Conservation (phyloP, 2,888 invertebrate species). For the Halictus ligatus region DNA sequence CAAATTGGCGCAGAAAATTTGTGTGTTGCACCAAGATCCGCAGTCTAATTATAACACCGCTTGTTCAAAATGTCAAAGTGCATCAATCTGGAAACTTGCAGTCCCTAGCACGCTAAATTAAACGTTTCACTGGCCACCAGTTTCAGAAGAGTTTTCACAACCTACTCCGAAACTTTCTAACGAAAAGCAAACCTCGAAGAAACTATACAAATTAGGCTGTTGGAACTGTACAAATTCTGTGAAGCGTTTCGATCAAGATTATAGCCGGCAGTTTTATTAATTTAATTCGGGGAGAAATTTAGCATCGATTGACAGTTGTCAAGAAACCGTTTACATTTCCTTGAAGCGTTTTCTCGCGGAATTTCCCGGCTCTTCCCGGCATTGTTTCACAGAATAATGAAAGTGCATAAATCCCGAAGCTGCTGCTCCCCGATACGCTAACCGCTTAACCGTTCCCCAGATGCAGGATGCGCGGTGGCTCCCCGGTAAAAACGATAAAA, state of each 20-base stretch:
- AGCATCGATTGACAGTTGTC: background rate
- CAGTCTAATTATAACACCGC: background rate
- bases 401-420: background rate
- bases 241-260: too few relatives aligned
- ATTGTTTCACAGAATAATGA: background rate
- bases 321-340: background rate
- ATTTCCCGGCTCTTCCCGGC: background rate
- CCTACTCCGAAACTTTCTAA: too few relatives aligned
- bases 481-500: background rate
- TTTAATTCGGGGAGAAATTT: too few relatives aligned
- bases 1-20: background rate
- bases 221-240: too few relatives aligned
- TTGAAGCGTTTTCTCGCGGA: background rate
- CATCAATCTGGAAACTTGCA: background rate
- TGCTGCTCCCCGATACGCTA: background rate
- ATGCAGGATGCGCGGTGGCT: background rate
- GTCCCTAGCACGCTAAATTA: background rate
- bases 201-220: too few relatives aligned
- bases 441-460: background rate
- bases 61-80: conserved; percentile 1
- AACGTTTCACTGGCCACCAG: background rate
- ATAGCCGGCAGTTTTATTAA: too few relatives aligned
- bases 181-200: too few relatives aligned
- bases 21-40: background rate
- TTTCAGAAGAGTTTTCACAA: background rate